These are phyloP conservation scores for Drosophila neocordata DNA, from an alignment of 1,140 invertebrate species.

Conservation along the genomic window DNA sequence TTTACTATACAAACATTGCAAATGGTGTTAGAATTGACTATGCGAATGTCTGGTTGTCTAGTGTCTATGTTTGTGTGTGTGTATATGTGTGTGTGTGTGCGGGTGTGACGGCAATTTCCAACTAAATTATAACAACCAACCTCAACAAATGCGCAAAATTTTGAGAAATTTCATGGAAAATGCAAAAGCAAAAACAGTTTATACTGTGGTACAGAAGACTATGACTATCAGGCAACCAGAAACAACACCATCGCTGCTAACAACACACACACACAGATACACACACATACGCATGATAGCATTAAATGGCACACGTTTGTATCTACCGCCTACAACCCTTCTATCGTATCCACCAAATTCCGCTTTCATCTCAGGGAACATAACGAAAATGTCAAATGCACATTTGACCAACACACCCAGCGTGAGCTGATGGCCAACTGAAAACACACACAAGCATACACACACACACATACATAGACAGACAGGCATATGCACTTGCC, in stretches of 20 bases:
- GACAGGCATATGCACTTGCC: conserved; percentile 14
- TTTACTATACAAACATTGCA: conserved; percentile 18
- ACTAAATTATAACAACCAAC: conserved; percentile 78
- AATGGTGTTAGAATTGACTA: conserved; percentile 13
- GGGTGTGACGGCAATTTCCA: conserved; percentile 68
- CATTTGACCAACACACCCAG: conserved; percentile 67
- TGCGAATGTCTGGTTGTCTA: background rate
- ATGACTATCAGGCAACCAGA: conserved; percentile 17
- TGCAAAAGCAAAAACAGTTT: conserved; percentile 61
- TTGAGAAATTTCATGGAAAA: conserved; percentile 78
- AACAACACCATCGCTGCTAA: conserved; percentile 26
- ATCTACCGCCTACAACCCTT: no score
- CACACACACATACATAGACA: conserved; percentile 7
- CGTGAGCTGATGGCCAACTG: conserved; percentile 17
- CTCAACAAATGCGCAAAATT: conserved; percentile 72
- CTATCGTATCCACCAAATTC: no score
- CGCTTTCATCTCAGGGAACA: conserved; percentile 42
- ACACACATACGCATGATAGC: conserved; percentile 46
- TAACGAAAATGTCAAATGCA: conserved; percentile 78
- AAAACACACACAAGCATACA: background rate
- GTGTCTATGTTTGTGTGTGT: conserved; percentile 12
- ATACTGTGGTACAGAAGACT: conserved; percentile 34
- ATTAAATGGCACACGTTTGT: conserved; percentile 69
- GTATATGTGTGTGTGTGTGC: conserved; percentile 11
- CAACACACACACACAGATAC: conserved; percentile 28